These are phyloP conservation scores for Orius laevigatus DNA, from an alignment of 1,140 invertebrate species.

Conservation along the genomic window DNA sequence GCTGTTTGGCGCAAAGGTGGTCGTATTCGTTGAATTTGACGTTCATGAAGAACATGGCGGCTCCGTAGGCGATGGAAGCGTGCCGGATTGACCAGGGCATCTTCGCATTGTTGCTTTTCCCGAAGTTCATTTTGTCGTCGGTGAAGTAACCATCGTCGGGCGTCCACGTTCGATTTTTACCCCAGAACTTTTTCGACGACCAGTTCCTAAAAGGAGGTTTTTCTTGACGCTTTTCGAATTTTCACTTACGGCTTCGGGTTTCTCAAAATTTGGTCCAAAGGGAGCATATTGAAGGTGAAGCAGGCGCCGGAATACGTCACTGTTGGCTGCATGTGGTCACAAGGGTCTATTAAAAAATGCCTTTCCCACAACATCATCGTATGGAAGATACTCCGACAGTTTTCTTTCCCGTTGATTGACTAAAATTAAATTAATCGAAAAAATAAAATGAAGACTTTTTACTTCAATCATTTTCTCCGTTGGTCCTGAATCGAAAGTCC, in stretches of 20 bases:
- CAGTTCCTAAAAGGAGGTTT: not conserved
- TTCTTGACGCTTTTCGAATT: not conserved
- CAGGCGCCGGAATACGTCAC: slow-evolving; percentile 16
- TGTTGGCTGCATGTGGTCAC: slow-evolving; percentile 17
- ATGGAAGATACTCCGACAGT: slow-evolving; percentile 1
- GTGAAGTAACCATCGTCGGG: slow-evolving; percentile 11
- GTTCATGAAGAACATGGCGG: too few relatives aligned
- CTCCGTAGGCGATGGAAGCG: too few relatives aligned
- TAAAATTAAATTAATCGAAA: not conserved
- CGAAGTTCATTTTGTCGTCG: too few relatives aligned
- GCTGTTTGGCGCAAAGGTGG: too few relatives aligned
- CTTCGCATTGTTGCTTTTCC: not conserved
- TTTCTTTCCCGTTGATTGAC: slow-evolving; percentile 4
- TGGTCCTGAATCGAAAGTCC: too few relatives aligned
- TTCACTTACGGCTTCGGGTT: slow-evolving; percentile 6
- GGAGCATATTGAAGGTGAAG: slow-evolving; percentile 19
- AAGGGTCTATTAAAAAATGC: not conserved
- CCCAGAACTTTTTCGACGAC: not conserved
- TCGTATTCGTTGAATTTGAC: too few relatives aligned
- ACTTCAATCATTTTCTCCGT: too few relatives aligned
- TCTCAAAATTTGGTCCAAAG: slow-evolving; percentile 12
- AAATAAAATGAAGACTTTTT: not conserved
- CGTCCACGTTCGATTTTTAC: not conserved
- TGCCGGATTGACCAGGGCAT: not conserved
- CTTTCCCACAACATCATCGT: not conserved